phyloP scores from a whole-genome alignment of 2,113 vertebrate species.

The Thalassoma bifasciatum region DNA sequence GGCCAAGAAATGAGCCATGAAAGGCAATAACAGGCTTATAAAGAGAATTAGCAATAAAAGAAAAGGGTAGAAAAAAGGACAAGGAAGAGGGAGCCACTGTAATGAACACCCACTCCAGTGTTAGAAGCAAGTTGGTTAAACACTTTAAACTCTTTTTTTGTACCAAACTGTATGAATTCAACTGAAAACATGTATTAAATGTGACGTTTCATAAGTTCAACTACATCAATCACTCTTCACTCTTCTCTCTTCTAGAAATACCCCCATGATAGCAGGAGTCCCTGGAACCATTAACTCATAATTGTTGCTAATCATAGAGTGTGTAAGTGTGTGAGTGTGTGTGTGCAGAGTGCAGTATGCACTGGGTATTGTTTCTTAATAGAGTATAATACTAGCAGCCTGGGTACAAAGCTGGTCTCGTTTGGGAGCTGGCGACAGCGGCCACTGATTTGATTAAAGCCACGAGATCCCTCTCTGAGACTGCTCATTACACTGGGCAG shows the following conservation, averaged over 20 bases:
- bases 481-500: conserved; percentile 63
- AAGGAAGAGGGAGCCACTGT: too few species aligned
- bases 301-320: not conserved
- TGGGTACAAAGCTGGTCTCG: conserved; percentile 56
- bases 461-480: conserved; percentile 55
- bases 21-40: too few species aligned
- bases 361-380: conserved; percentile 63
- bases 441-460: conserved; percentile 73
- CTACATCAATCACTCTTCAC: not conserved
- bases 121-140: too few species aligned
- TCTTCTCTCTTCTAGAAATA: conserved; percentile 10
- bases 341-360: not conserved
- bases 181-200: not conserved
- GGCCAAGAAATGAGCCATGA: too few species aligned
- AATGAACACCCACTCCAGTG: too few species aligned
- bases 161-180: too few species aligned
- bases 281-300: conserved; percentile 39
- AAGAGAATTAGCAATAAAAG: too few species aligned
- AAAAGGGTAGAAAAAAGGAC: too few species aligned
- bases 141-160: too few species aligned
- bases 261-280: conserved; percentile 17
- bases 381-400: conserved; percentile 62
- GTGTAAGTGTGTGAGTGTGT: not conserved
- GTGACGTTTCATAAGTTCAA: conserved; percentile 18
- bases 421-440: conserved; percentile 53